Base-by-base conservation (phyloP, 2,113 vertebrate genomes). In the Xiphophorus hellerii region DNA sequence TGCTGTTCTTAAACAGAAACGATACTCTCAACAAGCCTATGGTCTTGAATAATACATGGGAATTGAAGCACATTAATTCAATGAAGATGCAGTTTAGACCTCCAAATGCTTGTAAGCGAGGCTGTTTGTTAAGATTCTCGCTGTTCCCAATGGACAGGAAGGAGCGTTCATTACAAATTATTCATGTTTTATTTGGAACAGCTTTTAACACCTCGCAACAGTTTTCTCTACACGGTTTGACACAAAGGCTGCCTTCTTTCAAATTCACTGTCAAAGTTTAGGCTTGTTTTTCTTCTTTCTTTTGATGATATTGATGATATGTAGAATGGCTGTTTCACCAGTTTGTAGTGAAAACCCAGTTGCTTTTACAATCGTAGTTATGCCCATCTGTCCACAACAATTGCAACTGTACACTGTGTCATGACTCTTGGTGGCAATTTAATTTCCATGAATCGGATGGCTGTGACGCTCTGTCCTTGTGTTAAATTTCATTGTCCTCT, bases 41-140 rank as follows among this genome's bases (percentile, higher is more conserved):
- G 29, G 31, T 71, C 6, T 22, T 77, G 2, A 82, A 74, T 82
- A 66, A 69, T 48, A 66, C 66, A 78, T 73, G 25, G 66, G 27
- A 48, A 74, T 73, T 15, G 3, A 15, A 58, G 48, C 62, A 39
- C 5, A 60, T 44, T 76, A 7, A 62, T 76, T 76, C n/a, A 75
- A 14, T 63, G 17, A 58, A 54, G 31, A 62, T 3, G 1, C 5
- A 29, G 62, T 80, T 80, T 65, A 71, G 71, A 71, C 13, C 15
- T n/a, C 4, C 7, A 62, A 73, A 74, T 54, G 17, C 15, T 20
- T 20, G n/a, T n/a, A 69, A 77, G 33, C 25, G 9, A 62, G 64
- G 29, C 33, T 63, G 9, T 82, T 35, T 63, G 17, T 70, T 78
- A 17, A 51, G 54, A 37, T 58, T 22, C 1, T 29, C 69, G 0